Evolutionary conservation across 2,113 vertebrate genomes (phyloP).

Genomic region (Gulo gulo): DNA sequence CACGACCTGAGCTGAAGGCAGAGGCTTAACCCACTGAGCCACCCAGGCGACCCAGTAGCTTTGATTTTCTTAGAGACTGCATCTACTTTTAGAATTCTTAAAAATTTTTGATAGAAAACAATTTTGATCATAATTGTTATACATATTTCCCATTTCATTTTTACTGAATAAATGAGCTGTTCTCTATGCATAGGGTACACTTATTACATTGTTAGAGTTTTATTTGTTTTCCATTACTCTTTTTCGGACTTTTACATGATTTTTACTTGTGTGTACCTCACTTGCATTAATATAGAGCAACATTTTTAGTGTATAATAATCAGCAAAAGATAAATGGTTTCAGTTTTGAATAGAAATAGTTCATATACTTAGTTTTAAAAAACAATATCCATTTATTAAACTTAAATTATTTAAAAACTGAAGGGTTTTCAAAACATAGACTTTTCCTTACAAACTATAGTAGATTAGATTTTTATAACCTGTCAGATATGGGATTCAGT

Average conservation of each 20-base stretch:
- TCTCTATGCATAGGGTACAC: background rate
- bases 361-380: conserved; percentile 35
- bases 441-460: conserved; percentile 24
- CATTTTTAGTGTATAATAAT: conserved; percentile 28
- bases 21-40: no score
- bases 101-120: background rate
- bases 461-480: conserved; percentile 43
- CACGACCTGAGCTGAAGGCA: no score
- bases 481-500: background rate
- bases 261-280: background rate
- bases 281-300: background rate
- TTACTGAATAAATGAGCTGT: conserved; percentile 15
- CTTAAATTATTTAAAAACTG: conserved; percentile 13
- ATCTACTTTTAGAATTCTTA: conserved; percentile 23
- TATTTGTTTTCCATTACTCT: background rate
- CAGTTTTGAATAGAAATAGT: conserved; percentile 9
- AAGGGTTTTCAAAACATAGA: conserved; percentile 8
- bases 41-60: background rate
- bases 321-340: background rate
- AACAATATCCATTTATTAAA: background rate
- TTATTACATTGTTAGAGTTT: conserved; percentile 27
- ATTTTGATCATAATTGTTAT: conserved; percentile 10
- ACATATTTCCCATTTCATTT: conserved; percentile 32
- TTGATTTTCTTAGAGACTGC: background rate
- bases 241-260: conserved; percentile 39